These are phyloP conservation scores for Coleophora flavipennella DNA, from an alignment of 2,888 invertebrate species.

Conservation along the genomic window DNA sequence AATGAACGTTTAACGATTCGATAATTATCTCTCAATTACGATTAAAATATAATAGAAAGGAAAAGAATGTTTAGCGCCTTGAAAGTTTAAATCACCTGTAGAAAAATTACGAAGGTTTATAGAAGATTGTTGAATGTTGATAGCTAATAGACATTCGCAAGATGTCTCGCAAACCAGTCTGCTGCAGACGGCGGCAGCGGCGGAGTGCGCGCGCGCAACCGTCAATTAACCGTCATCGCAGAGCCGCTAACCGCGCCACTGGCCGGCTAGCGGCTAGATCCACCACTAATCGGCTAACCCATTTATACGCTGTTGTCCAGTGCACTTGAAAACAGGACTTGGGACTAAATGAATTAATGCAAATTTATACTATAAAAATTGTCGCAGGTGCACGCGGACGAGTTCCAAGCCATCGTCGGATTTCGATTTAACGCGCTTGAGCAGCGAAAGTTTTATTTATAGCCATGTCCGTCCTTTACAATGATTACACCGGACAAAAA, in stretches of 20 bases:
- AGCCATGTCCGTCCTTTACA: conserved; percentile 34
- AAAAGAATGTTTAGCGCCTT: conserved; percentile 2
- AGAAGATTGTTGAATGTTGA: conserved; percentile 21
- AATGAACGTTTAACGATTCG: conserved; percentile 1
- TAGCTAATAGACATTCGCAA: conserved; percentile 28
- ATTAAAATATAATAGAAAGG: no score
- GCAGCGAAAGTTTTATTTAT: conserved; percentile 65
- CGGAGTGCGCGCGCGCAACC: conserved; percentile 15
- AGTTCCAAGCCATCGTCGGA: conserved; percentile 55
- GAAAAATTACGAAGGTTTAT: conserved; percentile 13
- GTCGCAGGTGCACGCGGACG: conserved; percentile 68
- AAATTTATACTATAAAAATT: conserved; percentile 73
- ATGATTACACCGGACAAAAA: conserved; percentile 34
- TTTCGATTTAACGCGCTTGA: conserved; percentile 68
- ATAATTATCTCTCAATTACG: no score
- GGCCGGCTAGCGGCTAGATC: conserved; percentile 37
- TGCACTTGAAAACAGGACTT: conserved; percentile 57
- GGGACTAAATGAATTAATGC: conserved; percentile 66
- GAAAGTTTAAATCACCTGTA: conserved; percentile 2
- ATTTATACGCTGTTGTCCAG: conserved; percentile 45
- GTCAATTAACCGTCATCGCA: conserved; percentile 18
- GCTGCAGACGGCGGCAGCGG: conserved; percentile 17
- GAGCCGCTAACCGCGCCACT: conserved; percentile 14
- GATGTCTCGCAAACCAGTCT: conserved; percentile 37
- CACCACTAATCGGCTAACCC: conserved; percentile 70